Evolutionary conservation across 1,140 invertebrate species (phyloP), one percentile per base, ranked within the genome.

Genomic region (Danaus plexippus): DNA sequence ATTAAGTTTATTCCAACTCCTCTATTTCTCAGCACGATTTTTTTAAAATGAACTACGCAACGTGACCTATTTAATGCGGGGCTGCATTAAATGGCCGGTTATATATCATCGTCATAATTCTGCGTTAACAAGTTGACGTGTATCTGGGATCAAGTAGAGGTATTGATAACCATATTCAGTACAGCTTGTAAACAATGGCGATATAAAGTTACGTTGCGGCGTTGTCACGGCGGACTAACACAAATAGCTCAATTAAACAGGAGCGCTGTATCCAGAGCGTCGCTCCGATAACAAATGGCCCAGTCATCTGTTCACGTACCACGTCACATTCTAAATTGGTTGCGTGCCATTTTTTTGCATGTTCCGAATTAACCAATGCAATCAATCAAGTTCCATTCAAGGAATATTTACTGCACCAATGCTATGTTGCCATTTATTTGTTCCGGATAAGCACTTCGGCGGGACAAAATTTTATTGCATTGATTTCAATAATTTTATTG

Each of bases 211-310:
- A 66, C 67, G 59, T 58, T 67, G 76, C 54, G 66, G 66, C 63
- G 59, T 59, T 67, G 71, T 69, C 67, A 73, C 69, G 66, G 66
- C 62, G 63, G 69, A 70, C 63, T 75, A 70, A 67, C 79, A 80
- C 79, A 80, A 82, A 82, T 82, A 74, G 79, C 79, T 80, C 79
- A 82, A 82, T 82, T 82, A 81, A 81, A 74, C 68, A 50, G 62
- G 59, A 52, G 61, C 71, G 65, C 66, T 71, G 65, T 69, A 64
- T 69, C 66, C 64, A 64, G 69, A 62, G 67, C 67, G 71, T 68
- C 67, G 68, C 57, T 57, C 52, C 56, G 63, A 67, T 67, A 73
- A 80, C 75, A 82, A 82, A 80, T 78, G 71, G 71, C 60, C 71
- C 61, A 71, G 64, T 78, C 77, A 75, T 75, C 72, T 72, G 71